These are phyloP conservation scores for Malaclemys terrapin DNA, from an alignment of 2,113 vertebrate species.

Conservation along the genomic window DNA sequence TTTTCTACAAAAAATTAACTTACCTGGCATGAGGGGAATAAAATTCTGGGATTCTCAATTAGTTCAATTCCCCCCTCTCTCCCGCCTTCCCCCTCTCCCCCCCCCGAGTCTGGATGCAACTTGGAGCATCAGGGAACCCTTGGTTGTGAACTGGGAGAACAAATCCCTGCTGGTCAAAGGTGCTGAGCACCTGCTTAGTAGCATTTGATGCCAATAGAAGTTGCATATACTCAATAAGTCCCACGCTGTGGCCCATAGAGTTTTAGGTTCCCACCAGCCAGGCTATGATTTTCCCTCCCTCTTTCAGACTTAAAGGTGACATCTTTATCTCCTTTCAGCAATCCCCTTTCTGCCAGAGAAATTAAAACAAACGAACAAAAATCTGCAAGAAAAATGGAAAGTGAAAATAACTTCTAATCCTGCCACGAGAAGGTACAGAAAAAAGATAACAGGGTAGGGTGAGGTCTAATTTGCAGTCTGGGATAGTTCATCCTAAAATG, in stretches of 20 bases:
- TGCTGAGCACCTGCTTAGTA: neutral
- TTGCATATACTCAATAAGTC: neutral
- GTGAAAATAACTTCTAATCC: neutral
- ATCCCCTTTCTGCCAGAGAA: neutral
- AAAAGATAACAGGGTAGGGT: neutral
- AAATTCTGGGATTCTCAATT: neutral
- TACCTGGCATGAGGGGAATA: neutral
- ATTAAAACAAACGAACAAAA: neutral
- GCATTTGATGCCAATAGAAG: neutral
- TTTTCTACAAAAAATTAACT: neutral
- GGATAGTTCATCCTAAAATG: neutral
- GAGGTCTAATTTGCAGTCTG: neutral
- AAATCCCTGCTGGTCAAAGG: neutral
- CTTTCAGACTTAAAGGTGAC: neutral
- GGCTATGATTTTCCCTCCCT: neutral
- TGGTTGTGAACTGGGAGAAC: fast-evolving
- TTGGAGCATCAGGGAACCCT: neutral
- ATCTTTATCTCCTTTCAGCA: neutral
- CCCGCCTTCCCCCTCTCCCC: no score
- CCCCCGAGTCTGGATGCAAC: neutral
- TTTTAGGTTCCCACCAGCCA: neutral
- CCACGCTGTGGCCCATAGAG: neutral
- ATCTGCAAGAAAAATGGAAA: neutral
- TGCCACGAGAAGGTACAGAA: neutral
- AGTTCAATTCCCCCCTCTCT: neutral